Percentiles rank a stretch among this genome's conserved stretches.
phyloP scores from a whole-genome alignment of 2,113 vertebrate genomes.

The Leptocoma aspasia region DNA sequence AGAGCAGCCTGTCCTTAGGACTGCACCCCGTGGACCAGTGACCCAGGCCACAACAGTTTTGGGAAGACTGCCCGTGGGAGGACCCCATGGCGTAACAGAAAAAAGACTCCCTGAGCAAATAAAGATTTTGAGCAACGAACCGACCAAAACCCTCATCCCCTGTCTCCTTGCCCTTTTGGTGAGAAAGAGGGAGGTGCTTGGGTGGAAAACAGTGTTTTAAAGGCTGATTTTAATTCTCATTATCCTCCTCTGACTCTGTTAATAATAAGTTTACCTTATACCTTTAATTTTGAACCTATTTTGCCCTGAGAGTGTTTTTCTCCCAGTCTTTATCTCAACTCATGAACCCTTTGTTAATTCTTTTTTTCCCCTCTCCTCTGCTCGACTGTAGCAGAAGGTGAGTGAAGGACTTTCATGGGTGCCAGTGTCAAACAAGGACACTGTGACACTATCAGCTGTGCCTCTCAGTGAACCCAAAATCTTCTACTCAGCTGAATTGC shows the following conservation, averaged over 20 bases:
- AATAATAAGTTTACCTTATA: background rate
- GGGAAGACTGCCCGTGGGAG: background rate
- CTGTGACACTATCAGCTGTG: background rate
- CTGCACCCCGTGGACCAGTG: background rate
- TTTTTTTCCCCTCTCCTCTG: background rate
- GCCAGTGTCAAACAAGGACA: no score
- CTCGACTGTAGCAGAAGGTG: background rate
- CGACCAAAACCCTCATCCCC: background rate
- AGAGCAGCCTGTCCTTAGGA: background rate
- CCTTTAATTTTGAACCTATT: background rate
- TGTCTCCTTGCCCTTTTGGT: background rate
- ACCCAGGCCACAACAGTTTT: background rate
- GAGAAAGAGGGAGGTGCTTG: background rate
- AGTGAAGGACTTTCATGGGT: background rate
- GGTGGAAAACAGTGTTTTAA: background rate
- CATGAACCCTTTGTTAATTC: background rate
- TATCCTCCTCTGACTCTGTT: background rate
- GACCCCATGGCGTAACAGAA: background rate
- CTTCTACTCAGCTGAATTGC: background rate
- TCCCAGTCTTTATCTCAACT: background rate
- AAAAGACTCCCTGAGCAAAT: background rate
- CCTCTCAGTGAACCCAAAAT: background rate
- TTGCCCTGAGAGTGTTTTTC: background rate
- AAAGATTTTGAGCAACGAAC: no score
- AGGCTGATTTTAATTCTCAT: background rate